These are phyloP conservation scores for Triplophysa siluroides DNA, from an alignment of 2,113 vertebrate genomes.

Conservation along the genomic window DNA sequence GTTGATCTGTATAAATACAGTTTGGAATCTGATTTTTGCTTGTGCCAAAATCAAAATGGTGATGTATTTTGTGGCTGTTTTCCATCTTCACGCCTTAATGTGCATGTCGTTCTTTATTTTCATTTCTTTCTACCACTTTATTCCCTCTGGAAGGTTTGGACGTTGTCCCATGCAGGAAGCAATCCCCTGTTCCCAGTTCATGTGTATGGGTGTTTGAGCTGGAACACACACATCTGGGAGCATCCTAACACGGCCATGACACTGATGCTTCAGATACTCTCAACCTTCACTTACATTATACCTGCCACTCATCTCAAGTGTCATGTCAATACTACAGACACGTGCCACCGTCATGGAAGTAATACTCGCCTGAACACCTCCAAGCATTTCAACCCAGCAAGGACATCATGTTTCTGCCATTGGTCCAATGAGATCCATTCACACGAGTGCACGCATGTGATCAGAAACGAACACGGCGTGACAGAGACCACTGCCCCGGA, in stretches of 20 bases:
- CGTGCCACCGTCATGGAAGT: constrained; percentile 15
- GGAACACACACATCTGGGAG: neutral
- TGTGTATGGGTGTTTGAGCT: neutral
- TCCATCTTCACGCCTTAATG: constrained; percentile 58
- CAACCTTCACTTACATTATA: too few relatives aligned
- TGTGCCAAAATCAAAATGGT: neutral
- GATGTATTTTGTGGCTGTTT: constrained; percentile 53
- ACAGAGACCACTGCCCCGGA: constrained; percentile 39
- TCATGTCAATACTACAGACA: too few relatives aligned
- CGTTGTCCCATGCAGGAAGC: neutral
- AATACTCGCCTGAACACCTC: constrained; percentile 8
- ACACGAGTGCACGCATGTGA: constrained; percentile 31
- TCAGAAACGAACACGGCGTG: constrained; percentile 38
- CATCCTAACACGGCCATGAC: constrained; percentile 22
- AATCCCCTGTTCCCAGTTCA: neutral
- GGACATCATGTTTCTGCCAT: constrained; percentile 16
- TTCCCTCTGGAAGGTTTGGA: constrained; percentile 2
- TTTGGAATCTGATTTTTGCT: neutral
- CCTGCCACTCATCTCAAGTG: too few relatives aligned
- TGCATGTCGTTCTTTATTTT: neutral
- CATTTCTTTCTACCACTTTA: neutral
- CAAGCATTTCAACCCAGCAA: neutral
- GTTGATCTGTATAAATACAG: too few relatives aligned
- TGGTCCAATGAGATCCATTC: constrained; percentile 48
- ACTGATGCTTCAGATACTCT: neutral